These are phyloP conservation scores for Limnodromus scolopaceus DNA, from an alignment of 2,797 vertebrate species.

Conservation along the genomic window DNA sequence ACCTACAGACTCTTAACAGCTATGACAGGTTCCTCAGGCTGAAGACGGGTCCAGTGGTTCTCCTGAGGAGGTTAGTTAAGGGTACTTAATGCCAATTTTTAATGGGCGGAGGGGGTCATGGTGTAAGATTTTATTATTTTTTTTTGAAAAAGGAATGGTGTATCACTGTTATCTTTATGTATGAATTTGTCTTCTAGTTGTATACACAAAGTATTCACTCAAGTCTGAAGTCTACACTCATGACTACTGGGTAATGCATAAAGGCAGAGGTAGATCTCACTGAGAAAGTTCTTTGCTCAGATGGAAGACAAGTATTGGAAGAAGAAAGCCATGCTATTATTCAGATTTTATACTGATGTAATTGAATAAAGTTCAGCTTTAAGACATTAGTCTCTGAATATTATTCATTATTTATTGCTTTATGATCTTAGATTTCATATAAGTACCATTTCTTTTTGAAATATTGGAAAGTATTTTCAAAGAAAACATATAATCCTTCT, in stretches of 20 bases:
- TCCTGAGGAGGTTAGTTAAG: not conserved
- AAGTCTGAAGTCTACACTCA: not conserved
- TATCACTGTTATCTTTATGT: not conserved
- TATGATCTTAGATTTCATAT: not conserved
- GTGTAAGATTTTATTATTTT: not conserved
- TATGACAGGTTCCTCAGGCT: not conserved
- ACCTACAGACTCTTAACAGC: fast-evolving
- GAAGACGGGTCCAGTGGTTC: not conserved
- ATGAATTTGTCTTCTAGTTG: not conserved
- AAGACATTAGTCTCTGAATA: not conserved
- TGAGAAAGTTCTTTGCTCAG: not conserved
- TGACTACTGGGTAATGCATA: not conserved
- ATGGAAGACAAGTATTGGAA: not conserved
- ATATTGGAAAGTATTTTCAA: not conserved
- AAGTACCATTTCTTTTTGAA: not conserved
- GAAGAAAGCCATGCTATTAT: not conserved
- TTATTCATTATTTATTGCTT: not conserved
- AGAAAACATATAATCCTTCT: not conserved
- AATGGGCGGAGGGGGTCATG: fast-evolving
- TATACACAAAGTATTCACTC: not conserved
- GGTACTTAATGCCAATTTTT: not conserved
- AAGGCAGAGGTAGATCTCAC: not conserved
- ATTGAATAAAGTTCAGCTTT: not conserved
- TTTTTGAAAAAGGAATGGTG: not conserved
- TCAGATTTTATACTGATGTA: not conserved